A percentile compares a stretch with the other conserved stretches of the same genome.
Conservation (phyloP, 2,888 invertebrate genomes). For the Heliconius ethilla region DNA sequence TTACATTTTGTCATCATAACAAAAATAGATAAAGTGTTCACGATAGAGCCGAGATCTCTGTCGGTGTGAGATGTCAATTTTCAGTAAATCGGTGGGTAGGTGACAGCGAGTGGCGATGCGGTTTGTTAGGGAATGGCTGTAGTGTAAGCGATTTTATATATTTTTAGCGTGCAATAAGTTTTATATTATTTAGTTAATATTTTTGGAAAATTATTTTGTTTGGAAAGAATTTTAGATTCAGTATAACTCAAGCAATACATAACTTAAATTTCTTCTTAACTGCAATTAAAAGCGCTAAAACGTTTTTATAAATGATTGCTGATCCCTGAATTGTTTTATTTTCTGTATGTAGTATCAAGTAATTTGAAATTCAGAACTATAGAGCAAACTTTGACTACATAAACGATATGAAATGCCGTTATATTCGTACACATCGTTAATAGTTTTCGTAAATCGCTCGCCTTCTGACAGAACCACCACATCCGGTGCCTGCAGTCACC, state of each 20-base stretch:
- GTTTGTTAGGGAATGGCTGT: constrained; percentile 39
- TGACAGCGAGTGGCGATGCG: constrained; percentile 61
- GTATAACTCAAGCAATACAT: background rate
- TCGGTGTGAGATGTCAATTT: constrained; percentile 64
- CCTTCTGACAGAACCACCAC: constrained; percentile 32
- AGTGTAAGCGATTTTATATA: constrained; percentile 31
- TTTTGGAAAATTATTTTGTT: too few species aligned
- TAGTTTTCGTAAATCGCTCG: constrained; percentile 35
- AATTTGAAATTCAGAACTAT: background rate
- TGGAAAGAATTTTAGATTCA: background rate
- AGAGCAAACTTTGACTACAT: background rate
- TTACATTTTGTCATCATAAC: constrained; percentile 45
- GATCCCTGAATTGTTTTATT: background rate
- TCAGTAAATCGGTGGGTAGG: constrained; percentile 64
- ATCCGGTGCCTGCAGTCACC: constrained; percentile 51
- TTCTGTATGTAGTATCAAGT: background rate
- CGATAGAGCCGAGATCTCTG: constrained; percentile 55
- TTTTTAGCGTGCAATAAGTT: background rate
- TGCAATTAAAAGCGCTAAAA: background rate
- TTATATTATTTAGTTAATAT: too few species aligned
- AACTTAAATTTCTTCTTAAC: background rate
- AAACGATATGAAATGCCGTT: background rate
- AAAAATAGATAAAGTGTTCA: constrained; percentile 54
- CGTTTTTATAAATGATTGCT: too few species aligned
- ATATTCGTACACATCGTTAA: background rate